Evolutionary conservation across 2,797 vertebrate genomes (phyloP).

Genomic region (Myripristis murdjan): DNA sequence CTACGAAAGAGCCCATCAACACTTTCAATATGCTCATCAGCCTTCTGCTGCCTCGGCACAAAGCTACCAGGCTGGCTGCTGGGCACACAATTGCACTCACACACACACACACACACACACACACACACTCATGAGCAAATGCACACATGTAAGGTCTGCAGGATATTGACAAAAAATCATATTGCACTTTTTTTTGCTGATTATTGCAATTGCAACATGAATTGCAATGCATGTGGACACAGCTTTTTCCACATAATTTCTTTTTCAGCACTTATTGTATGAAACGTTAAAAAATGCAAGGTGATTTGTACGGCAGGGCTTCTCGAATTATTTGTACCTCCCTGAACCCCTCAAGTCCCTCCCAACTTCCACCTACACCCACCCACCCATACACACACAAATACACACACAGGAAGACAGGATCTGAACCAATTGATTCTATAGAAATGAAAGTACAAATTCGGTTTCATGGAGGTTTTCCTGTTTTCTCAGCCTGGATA

Average conservation of each 20-base stretch:
- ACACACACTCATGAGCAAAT: conserved; percentile 8
- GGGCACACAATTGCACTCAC: neutral
- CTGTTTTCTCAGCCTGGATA: neutral
- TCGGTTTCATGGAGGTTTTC: neutral
- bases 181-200: conserved; percentile 34
- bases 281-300: too few species aligned
- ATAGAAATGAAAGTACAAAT: too few species aligned
- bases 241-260: neutral
- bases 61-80: conserved; percentile 15
- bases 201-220: conserved; percentile 11
- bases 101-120: conserved; percentile 17
- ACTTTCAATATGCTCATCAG: conserved; percentile 49
- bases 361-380: conserved; percentile 10
- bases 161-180: conserved; percentile 30
- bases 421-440: neutral
- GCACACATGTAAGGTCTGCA: conserved; percentile 18
- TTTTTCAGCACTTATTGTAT: too few species aligned
- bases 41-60: conserved; percentile 53
- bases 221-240: neutral
- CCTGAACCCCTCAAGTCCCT: neutral
- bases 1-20: conserved; percentile 43
- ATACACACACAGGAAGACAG: neutral
- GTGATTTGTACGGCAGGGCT: too few species aligned
- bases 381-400: conserved; percentile 5
- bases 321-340: too few species aligned